Percentiles rank a stretch among this genome's conserved stretches.
Evolutionary conservation across 2,888 invertebrate genomes (phyloP).

Genomic region (Protophormia terraenovae): DNA sequence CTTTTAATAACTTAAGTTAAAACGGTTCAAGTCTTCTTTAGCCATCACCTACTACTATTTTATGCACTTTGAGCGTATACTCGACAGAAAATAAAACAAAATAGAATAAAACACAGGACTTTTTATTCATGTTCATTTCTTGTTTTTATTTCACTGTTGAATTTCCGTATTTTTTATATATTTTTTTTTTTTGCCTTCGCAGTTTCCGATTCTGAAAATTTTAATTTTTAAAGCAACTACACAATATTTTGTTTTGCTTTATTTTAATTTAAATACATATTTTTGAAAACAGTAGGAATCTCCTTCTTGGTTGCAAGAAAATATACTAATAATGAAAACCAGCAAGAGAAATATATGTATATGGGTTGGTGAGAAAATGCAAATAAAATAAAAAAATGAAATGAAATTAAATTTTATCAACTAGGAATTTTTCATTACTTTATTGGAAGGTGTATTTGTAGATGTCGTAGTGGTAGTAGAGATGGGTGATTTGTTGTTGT

Average conservation of each 20-base stretch:
- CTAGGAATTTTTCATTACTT: neutral
- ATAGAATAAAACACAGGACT: neutral
- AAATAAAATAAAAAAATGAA: neutral
- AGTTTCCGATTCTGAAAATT: neutral
- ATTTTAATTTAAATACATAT: neutral
- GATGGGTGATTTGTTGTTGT: constrained; percentile 16
- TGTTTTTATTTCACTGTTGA: constrained; percentile 5
- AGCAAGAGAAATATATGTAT: neutral
- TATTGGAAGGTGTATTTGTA: neutral
- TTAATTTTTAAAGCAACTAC: constrained; percentile 9
- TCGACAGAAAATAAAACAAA: too few species aligned
- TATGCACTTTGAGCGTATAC: constrained; percentile 31
- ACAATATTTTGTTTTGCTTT: neutral
- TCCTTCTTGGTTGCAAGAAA: neutral
- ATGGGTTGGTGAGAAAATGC: neutral
- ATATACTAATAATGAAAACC: neutral
- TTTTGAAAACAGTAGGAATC: constrained; percentile 26
- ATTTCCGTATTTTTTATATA: too few species aligned
- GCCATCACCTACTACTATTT: neutral
- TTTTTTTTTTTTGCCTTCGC: neutral
- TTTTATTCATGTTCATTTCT: neutral
- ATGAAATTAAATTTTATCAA: too few species aligned
- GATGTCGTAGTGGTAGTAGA: neutral
- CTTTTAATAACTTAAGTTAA: too few species aligned
- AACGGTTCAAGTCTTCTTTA: too few species aligned